Percentiles rank a stretch among this genome's conserved stretches.
These are phyloP conservation scores for Dryomyza anilis DNA, from an alignment of 2,888 invertebrate species.

Conservation along the genomic window DNA sequence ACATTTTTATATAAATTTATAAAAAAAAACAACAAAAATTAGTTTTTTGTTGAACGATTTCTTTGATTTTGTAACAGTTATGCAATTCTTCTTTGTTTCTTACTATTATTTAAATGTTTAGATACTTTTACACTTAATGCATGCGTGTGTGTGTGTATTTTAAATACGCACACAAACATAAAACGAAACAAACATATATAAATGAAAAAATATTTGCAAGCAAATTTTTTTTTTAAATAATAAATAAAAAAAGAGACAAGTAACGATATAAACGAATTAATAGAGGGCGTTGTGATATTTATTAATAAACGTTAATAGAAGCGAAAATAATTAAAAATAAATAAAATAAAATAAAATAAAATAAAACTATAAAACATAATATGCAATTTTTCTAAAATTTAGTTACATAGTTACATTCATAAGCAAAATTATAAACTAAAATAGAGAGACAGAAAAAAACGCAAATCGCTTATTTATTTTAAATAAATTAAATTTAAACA, in stretches of 20 bases:
- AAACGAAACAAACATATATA: too few relatives aligned
- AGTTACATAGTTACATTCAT: conserved; percentile 7
- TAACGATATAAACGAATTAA: conserved; percentile 38
- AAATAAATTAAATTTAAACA: too few relatives aligned
- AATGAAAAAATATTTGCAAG: conserved; percentile 19
- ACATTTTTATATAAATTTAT: conserved; percentile 1
- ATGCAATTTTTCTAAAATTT: conserved; percentile 29
- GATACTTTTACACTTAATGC: conserved; percentile 9
- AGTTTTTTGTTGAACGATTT: background rate
- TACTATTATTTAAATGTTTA: conserved; percentile 35
- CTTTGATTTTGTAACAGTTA: conserved; percentile 3
- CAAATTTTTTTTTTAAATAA: conserved; percentile 18
- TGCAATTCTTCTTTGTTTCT: conserved; percentile 26
- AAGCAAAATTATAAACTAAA: background rate
- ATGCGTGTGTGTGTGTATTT: background rate
- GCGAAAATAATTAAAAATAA: too few relatives aligned
- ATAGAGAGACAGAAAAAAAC: background rate
- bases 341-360: conserved; percentile 35
- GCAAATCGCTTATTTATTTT: background rate
- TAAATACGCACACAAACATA: too few relatives aligned
- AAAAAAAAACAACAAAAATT: background rate
- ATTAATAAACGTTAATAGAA: conserved; percentile 48
- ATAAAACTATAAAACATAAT: conserved; percentile 32
- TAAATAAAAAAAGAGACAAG: conserved; percentile 12
- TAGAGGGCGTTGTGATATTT: conserved; percentile 62